Conservation (phyloP, 2,113 vertebrate genomes). For the Callipepla squamata region DNA sequence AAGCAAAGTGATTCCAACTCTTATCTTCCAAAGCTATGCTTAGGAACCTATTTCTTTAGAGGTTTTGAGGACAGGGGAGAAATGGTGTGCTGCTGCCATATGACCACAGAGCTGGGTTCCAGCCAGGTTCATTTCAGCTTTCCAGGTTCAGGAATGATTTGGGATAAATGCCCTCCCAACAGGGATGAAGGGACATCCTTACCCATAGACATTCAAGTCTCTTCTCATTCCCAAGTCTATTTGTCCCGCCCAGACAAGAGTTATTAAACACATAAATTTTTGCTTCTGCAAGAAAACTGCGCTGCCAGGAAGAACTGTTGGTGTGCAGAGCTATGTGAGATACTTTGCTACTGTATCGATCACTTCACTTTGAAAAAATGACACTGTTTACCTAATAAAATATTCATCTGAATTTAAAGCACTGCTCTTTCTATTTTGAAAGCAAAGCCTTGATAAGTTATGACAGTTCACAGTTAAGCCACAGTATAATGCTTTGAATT, state of each 20-base stretch:
- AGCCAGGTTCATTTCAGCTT: not conserved
- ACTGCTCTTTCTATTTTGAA: slow-evolving; percentile 3
- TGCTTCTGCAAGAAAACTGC: slow-evolving; percentile 10
- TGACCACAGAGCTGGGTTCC: not conserved
- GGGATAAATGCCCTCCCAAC: not conserved
- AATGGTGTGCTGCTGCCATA: not conserved
- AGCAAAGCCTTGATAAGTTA: not conserved
- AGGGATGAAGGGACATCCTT: not conserved
- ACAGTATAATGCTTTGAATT: not conserved
- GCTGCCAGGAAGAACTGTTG: not conserved
- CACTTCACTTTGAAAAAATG: slow-evolving; percentile 23
- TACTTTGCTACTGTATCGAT: slow-evolving; percentile 3
- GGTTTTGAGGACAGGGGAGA: not conserved
- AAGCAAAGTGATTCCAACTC: not conserved
- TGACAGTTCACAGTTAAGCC: slow-evolving; percentile 12
- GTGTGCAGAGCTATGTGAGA: not conserved
- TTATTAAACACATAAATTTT: not conserved
- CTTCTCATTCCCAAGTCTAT: not conserved
- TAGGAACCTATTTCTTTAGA: not conserved
- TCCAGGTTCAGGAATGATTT: not conserved
- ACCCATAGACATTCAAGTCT: not conserved
- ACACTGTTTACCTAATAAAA: slow-evolving; percentile 39
- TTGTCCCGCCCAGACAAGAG: not conserved
- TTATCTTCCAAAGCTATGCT: not conserved
- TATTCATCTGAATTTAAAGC: slow-evolving; percentile 36